These are phyloP conservation scores for Lepisosteus oculatus DNA, from an alignment of 2,113 vertebrate species.

Conservation along the genomic window DNA sequence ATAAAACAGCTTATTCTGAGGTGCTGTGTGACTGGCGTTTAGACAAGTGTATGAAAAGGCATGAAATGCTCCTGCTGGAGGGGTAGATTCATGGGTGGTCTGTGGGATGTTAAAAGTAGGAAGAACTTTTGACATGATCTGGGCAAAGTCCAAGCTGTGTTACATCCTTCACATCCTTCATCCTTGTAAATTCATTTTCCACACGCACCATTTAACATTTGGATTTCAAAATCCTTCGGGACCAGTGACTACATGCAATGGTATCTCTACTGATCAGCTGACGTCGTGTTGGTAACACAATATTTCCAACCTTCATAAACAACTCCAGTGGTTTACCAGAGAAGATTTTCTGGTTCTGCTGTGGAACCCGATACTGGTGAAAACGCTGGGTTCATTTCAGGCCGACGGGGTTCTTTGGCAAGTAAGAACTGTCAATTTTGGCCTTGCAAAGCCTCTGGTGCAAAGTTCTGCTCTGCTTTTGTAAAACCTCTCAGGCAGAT, in stretches of 20 bases:
- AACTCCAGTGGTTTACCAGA: background rate
- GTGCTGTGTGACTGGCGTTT: too few species aligned
- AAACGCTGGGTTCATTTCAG: slow-evolving; percentile 5
- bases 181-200: background rate
- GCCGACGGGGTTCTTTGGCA: too few species aligned
- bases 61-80: background rate
- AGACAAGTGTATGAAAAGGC: too few species aligned
- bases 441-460: too few species aligned
- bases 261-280: too few species aligned
- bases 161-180: too few species aligned
- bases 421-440: too few species aligned
- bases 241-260: background rate
- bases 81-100: background rate
- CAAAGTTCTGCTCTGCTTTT: too few species aligned
- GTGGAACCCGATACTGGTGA: background rate
- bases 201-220: background rate
- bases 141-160: too few species aligned
- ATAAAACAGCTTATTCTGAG: too few species aligned
- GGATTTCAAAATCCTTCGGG: background rate
- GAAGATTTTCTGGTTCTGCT: background rate
- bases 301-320: background rate
- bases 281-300: background rate
- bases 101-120: background rate
- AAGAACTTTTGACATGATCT: too few species aligned
- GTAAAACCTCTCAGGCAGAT: too few species aligned